Base-by-base conservation (phyloP, 37 sponge, comb jelly and placozoan genomes). In the Crambe crambe region DNA sequence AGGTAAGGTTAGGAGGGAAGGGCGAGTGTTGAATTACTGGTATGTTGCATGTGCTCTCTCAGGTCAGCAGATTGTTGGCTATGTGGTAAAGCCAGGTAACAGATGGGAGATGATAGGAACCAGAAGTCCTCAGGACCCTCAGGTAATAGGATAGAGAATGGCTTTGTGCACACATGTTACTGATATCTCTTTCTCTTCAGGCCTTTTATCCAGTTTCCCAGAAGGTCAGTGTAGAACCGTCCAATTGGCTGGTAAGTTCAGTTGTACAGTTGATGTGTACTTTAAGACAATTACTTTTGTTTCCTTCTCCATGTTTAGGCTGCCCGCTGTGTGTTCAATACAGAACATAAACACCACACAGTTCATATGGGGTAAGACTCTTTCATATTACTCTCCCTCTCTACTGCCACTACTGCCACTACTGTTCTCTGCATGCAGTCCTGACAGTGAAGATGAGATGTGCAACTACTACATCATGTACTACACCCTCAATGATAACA, bases 381-480 rank as follows among this genome's bases (percentile, higher is more conserved):
- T 22, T 22, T 10, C 32, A 15, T 27, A 15, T 2, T 12, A 9
- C 41, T 66, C 22, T 8, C 63, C 6, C 54, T 18, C 54, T 18
- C 15, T 30, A 32, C 12, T 40, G 10, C n/a, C 71, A 10, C 39
- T 56, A 64, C 35, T 27, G 23, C 64, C 15, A 23, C 9, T 66
- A 9, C 66, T 34, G 35, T 70, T 47, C 40, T 39, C 70, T 63
- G 4, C 42, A 15, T 36, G 18, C 56, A 94, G 92, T 0, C 56
- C 94, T 1, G 67, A 82, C 40, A 85, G 68, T 42, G 70, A 77
- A 31, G 91, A 97, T 36, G 98, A 97, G 54, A 97, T 97, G 98
- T 97, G 98, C 44, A 97, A 97, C 80, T 97, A 90, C 77, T 97
- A 97, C 80, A 95, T 97, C 67, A 97, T 97, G 98, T 97, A 89